Evolutionary conservation across 2,888 invertebrate species (phyloP), one percentile per base, ranked within the genome.

Genomic region (Acrocera orbiculus): DNA sequence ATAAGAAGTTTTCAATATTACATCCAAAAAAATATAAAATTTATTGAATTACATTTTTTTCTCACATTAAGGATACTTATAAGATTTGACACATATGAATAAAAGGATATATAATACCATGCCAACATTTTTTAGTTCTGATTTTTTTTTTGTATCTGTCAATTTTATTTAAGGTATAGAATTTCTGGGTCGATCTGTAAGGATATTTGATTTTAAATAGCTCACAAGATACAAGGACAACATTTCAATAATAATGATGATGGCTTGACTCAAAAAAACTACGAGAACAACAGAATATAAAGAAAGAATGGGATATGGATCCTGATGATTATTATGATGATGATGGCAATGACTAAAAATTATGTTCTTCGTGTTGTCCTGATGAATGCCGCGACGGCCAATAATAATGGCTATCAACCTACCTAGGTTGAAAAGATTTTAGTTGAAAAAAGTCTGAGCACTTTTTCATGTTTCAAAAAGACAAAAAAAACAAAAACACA

Each of bases 191-290:
- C 22, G 27, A 34, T 34, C 16, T 34, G 15, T 19, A 30, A 25
- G 35, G 20, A 31, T 27, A 22, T 35, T 35, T 31, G 35, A 35
- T 35, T 35, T 31, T 27, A 30, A 27, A 30, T 25, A 16, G 30
- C 27, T 14, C 16, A 35, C 35, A 35, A 26, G 27, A 35, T 31
- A 30, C 35, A 39, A 35, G 33, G 27, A 36, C 32, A 29, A 35
- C 33, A 39, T 39, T 39, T 39, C 38, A 39, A 39, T 36, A 39
- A 33, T 39, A 32, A 39, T 39, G 34, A 34, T 34, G 28, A 27
- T 34, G 34, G 16, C 28, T 26, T 14, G 34, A 14, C 27, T 8
- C 22, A n/a, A n/a, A n/a, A n/a, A n/a, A n/a, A n/a, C n/a, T n/a
- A n/a, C n/a, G n/a, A n/a, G n/a, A n/a, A n/a, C n/a, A n/a, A n/a